phyloP scores from a whole-genome alignment of 2,888 invertebrate species.

The Hermodice carunculata region DNA sequence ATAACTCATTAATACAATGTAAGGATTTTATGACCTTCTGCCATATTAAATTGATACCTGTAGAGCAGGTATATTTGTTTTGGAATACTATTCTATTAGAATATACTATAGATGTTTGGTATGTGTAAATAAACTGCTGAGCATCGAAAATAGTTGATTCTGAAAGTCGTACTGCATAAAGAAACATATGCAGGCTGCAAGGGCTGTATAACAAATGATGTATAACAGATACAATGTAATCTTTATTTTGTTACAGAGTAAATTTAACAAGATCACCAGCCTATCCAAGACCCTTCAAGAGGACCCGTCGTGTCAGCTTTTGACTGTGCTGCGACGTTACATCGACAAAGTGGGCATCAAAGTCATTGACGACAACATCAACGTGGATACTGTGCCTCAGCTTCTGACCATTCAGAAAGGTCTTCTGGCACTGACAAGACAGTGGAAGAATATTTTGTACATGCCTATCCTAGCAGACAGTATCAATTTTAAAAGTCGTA shows the following conservation, averaged over 20 bases:
- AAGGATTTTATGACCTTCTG: too few species aligned
- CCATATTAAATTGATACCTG: too few species aligned
- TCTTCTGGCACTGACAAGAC: constrained; percentile 93
- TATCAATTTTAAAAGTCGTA: constrained; percentile 78
- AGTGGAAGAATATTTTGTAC: constrained; percentile 97
- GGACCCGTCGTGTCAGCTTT: constrained; percentile 95
- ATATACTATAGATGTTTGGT: too few species aligned
- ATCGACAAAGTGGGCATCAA: constrained; percentile 75
- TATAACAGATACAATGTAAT: neutral
- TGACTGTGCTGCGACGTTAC: constrained; percentile 81
- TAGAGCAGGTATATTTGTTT: too few species aligned
- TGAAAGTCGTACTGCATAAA: too few species aligned
- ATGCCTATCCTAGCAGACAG: constrained; percentile 91
- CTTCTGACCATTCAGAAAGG: constrained; percentile 91
- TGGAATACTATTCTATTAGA: too few species aligned
- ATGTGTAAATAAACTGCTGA: too few species aligned
- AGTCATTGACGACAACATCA: constrained; percentile 85
- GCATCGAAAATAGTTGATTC: too few species aligned
- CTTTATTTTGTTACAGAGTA: constrained; percentile 76
- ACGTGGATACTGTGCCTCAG: constrained; percentile 86
- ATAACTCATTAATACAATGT: too few species aligned
- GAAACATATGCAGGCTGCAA: too few species aligned
- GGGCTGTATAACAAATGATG: neutral
- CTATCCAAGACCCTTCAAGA: constrained; percentile 92
- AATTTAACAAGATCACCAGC: constrained; percentile 85